phyloP scores from a whole-genome alignment of 2,888 invertebrate genomes.

The Agrotis clavis region DNA sequence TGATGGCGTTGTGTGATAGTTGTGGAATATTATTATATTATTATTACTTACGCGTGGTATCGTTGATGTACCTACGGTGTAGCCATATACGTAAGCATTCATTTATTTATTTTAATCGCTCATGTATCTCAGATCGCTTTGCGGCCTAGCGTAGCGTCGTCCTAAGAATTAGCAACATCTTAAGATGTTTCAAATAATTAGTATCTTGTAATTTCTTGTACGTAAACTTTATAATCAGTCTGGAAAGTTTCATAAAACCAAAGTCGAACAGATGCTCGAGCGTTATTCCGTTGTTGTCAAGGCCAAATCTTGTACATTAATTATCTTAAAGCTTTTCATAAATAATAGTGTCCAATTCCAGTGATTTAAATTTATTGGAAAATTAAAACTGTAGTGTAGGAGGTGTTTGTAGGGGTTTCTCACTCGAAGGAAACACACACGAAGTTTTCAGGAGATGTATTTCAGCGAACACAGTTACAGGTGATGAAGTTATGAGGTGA shows the following conservation, averaged over 20 bases:
- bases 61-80: too few relatives aligned
- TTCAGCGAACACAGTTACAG: too few relatives aligned
- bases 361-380: neutral
- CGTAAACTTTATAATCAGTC: conserved; percentile 1
- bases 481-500: too few relatives aligned
- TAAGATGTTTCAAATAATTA: conserved; percentile 5
- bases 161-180: neutral
- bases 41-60: too few relatives aligned
- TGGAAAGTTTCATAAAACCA: conserved; percentile 8
- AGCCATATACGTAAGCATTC: too few relatives aligned
- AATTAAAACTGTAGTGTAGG: neutral
- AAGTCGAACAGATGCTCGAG: neutral
- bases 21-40: too few relatives aligned
- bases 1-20: too few relatives aligned
- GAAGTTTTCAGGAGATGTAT: too few relatives aligned
- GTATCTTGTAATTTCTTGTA: conserved; percentile 1
- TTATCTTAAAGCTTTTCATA: neutral
- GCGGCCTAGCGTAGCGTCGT: neutral
- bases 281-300: neutral
- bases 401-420: too few relatives aligned
- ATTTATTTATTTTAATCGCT: too few relatives aligned
- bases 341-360: neutral
- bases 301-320: neutral
- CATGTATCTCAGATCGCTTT: too few relatives aligned
- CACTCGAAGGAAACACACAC: too few relatives aligned